Percentiles rank a stretch among this genome's conserved stretches.
These are phyloP conservation scores for Rallus crepitans DNA, from an alignment of 2,797 vertebrate species.

Conservation along the genomic window DNA sequence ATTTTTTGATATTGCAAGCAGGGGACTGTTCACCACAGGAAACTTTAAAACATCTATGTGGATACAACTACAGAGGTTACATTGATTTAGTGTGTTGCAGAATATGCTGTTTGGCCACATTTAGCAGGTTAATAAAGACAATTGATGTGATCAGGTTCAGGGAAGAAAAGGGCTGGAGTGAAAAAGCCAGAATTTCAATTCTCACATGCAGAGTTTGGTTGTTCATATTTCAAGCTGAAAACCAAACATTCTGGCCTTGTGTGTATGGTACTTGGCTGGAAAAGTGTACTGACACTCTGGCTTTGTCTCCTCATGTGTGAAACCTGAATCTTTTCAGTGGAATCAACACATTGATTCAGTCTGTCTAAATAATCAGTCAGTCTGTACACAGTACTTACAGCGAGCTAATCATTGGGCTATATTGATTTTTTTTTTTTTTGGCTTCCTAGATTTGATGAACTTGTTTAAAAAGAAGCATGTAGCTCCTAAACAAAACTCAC, in stretches of 20 bases:
- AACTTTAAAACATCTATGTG: neutral
- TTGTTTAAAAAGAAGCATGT: neutral
- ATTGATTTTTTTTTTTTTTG: neutral
- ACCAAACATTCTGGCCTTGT: neutral
- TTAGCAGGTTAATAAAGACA: constrained; percentile 5
- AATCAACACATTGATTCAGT: neutral
- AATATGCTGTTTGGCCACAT: neutral
- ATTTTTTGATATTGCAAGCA: neutral
- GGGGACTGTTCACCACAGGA: neutral
- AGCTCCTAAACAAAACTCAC: neutral
- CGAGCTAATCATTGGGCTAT: neutral
- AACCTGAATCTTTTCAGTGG: neutral
- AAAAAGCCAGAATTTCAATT: neutral
- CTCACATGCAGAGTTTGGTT: neutral
- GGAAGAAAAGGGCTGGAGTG: neutral
- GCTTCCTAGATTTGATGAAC: neutral
- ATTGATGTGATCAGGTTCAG: neutral
- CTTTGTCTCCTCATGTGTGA: neutral
- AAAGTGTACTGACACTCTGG: neutral
- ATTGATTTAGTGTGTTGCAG: neutral
- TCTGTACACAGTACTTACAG: neutral
- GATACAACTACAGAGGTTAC: neutral
- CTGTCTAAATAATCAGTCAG: neutral
- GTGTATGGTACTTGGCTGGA: neutral
- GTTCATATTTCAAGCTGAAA: neutral